Base-by-base conservation (phyloP, 2,888 invertebrate genomes). In the Diachrysia chrysitis region DNA sequence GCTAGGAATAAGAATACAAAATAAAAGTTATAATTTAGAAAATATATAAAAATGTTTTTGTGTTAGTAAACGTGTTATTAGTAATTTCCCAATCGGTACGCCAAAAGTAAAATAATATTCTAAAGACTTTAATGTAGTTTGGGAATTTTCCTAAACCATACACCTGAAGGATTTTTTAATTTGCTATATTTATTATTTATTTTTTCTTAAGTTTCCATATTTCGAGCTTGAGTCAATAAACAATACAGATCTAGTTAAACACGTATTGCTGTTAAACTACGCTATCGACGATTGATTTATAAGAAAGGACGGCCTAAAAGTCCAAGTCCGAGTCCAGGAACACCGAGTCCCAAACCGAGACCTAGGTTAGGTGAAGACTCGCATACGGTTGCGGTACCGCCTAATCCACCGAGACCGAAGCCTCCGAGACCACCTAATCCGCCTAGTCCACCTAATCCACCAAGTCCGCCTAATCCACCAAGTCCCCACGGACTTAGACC, bases 251-350 rank as follows among this genome's bases (percentile, higher is more conserved):
- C 70, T 70, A 5, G 66, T 72, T 23, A 66, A 57, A 7, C 53
- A 53, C 0, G 58, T 65, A 19, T 77, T 69, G 10, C 51, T 71
- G 5, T 29, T 70, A 53, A 16, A 57, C 19, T 62, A 76, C 9
- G n/a, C n/a, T 71, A 25, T 37, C n/a, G 79, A 83, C 37, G 79
- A 80, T 25, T 63, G 77, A 58, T 76, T 85, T 84, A 90, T 83
- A 89, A 87, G 89, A 89, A 90, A 87, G 84, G 66, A 54, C 87
- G 82, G 12, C 82, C 81, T 1, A 71, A 61, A 0, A 72, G 21
- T 3, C 80, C 73, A 0, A 56, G 74, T 0, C 32, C 32, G 10
- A 32, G 32, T 0, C 32, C 32, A 32, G 32, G 32, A 7, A 32
- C 10, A 0, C 63, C 32, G 0, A 57, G 23, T 0, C 69, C 62